Evolutionary conservation across 2,888 invertebrate genomes (phyloP), one percentile per base, ranked within the genome.

Genomic region (Margaritifera margaritifera): DNA sequence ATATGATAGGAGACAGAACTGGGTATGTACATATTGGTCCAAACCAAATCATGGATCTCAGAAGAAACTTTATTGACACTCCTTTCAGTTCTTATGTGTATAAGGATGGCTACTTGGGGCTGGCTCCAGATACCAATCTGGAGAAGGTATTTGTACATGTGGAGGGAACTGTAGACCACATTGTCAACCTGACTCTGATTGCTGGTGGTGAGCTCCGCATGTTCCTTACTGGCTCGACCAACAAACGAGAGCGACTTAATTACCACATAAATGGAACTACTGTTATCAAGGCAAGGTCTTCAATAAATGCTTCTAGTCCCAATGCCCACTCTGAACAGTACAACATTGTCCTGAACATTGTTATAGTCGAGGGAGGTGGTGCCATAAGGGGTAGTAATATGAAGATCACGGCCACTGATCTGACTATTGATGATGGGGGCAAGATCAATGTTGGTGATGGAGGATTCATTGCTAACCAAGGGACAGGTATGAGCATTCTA

Each of bases 1-100:
- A 84, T 64, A 85, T 85, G 84, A 85, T 85, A 57, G 85, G 85
- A 25, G 85, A 85, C 65, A 68, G 84, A 27, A 77, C 79, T 22
- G 85, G 84, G 5, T 75, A 68, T 50, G 64, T 85, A 19, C 85
- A 85, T 56, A 71, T 85, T 56, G 85, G 85, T 18, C 84, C 83
- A 15, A 58, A 80, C 55, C 85, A 85, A 62, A 67, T 75, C 1
- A 79, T 85, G 83, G 80, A 84, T 62, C 68, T 85, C 31, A 62
- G 74, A n/a, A 69, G 84, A 50, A 53, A 71, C 8, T 79, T 80
- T 64, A 66, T 85, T 24, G 84, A 84, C 68, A 81, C 79, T 8
- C 85, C 85, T 18, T 85, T 85, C 72, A 84, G 75, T 64, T 77
- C 80, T 15, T 84, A 82, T 62, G 76, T 85, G 6, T 85, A 85